Base-by-base conservation (phyloP, 2,888 invertebrate genomes). In the Leptinotarsa haldemani region DNA sequence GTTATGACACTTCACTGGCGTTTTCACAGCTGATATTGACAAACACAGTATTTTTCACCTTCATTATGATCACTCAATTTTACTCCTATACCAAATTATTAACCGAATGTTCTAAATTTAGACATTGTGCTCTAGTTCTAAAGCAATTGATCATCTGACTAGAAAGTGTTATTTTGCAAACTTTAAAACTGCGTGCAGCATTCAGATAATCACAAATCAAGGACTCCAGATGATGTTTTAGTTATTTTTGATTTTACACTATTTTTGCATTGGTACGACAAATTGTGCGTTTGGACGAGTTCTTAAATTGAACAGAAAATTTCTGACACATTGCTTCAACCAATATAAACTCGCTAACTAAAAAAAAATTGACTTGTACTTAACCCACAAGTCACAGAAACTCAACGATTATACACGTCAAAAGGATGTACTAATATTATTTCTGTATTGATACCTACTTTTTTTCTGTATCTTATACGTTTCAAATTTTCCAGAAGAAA, bases 21-120 rank as follows among this genome's bases (percentile, higher is more conserved):
- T 86, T 85, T 83, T 83, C 83, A 84, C 86, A 87, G 86, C 86
- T 87, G 87, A 86, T 83, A 80, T 78, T 81, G 78, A 83, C 80
- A 82, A 82, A 83, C 79, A 81, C 78, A 73, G 69, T 46, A 74
- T 78, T 75, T 63, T 72, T 73, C 75, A 78, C 75, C 71, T 74
- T 78, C 79, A 79, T 75, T 73, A 76, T 76, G 69, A 68, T 63
- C 71, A 74, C 69, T 67, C 52, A 46, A 64, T 61, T 65, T 67
- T 52, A 74, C 70, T 73, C 69, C 65, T 67, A 69, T 58, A 73
- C 69, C 53, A 56, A 56, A 20, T 4, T 22, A 56, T 56, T 22
- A 13, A 22, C 76, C 69, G 70, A 71, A 73, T 69, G 40, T 46
- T 72, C 79, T 81, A 80, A 79, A 81, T 80, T 80, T 82, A 82